Evolutionary conservation across 2,113 vertebrate species (phyloP), one percentile per base, ranked within the genome.

Genomic region (Machaerirhynchus nigripectus): DNA sequence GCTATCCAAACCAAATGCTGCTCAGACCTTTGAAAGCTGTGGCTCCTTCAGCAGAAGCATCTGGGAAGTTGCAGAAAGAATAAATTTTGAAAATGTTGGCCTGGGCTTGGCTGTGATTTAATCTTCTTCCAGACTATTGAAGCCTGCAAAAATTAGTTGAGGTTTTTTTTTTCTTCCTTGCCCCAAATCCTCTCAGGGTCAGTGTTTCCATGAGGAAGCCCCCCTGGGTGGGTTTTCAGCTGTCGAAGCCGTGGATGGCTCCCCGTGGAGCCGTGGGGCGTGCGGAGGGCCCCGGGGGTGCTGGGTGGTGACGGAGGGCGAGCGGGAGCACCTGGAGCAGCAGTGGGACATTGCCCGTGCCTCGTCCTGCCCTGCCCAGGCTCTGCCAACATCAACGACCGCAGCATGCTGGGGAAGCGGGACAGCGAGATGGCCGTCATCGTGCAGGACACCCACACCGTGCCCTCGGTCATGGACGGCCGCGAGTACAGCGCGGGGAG

Each of bases 381-480:
- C 50, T 99, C 99, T 30, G 99, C 99, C 67, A 99, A 99, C 98
- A 99, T 99, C 96, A 99, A 99, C 6, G 99, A 99, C 98, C 98
- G 99, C 57, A 99, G 99, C 98, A 99, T 99, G 99, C 98, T 99
- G 98, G 99, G 99, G 3, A 99, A 99, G 97, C 95, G 99, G 64
- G 99, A 99, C 98, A 99, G 99, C 5, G 99, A 99, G 97, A 98
- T 99, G 96, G 99, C 99, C 6, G 68, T 99, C 95, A 98, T 99
- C 7, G 98, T 99, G 85, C 98, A 99, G 96, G 99, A 99, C 97
- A 98, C 98, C 0, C 98, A 99, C 92, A 98, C 61, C 0, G 69
- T 99, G 18, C 87, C 97, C 10, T 98, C 99, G 0, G 55, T 99
- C 39, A 99, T 99, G 99, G 98, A 99, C 1, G 98, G 99, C 8